Base-by-base conservation (phyloP, 2,888 invertebrate species). In the Thalpophila matura region DNA sequence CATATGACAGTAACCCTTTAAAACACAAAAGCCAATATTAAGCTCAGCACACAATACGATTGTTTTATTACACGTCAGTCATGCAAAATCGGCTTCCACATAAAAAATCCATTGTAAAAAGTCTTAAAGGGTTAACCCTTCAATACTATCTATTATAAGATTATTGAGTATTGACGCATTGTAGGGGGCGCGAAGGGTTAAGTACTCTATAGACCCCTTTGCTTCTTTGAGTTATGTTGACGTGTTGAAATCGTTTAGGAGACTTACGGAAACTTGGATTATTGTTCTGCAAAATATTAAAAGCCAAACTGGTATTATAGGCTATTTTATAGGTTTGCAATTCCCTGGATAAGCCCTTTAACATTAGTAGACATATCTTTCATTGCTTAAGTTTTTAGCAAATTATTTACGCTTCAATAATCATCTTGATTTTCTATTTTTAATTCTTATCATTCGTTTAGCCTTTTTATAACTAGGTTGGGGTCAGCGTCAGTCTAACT, bases 91-190 rank as follows among this genome's bases (percentile, higher is more conserved):
- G 80, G 87, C 82, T 90, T 79, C 38, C 55, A 57, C 10, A 60
- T 56, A 58, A 67, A 74, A 72, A 57, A 46, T 75, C 65, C 57
- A 69, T 75, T 74, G 78, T 74, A 55, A 70, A 69, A 69, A 35
- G 50, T 59, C 82, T 59, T 67, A 58, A 68, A 76, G 79, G 82
- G 81, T 82, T 74, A 79, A 82, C 84, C 87, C 85, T 84, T 85
- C 70, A 76, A 77, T 77, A 74, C 74, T 77, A 78, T 79, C 86
- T 89, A 91, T 93, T 94, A 94, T 92, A 86, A 88, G 95, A 94
- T 95, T 95, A 95, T 94, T 92, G 93, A 83, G 86, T 92, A 95
- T 94, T 92, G 94, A 91, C 86, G 87, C 82, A 89, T 95, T 95
- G 91, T 93, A 49, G 85, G 58, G 88, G 90, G 95, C 91, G 94